Conservation (phyloP, 1,140 invertebrate species). For the Zaprionus africanus region DNA sequence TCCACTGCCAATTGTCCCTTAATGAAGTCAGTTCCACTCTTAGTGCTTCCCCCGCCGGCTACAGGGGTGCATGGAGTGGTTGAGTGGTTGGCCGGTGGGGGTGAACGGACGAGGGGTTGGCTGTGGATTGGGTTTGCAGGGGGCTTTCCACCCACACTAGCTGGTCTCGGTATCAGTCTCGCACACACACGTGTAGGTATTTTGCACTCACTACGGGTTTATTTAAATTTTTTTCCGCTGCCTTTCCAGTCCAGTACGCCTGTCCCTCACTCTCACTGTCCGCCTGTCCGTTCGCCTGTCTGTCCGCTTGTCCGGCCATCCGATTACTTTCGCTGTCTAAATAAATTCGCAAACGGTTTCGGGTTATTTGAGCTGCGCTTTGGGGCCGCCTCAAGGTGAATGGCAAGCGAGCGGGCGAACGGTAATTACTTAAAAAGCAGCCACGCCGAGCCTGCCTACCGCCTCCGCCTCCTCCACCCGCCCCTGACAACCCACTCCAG, state of each 20-base stretch:
- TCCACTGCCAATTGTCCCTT: slow-evolving; percentile 13
- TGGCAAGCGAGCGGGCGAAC: slow-evolving; percentile 53
- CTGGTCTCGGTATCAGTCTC: slow-evolving; percentile 20
- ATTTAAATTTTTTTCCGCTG: slow-evolving; percentile 36
- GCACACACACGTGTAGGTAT: slow-evolving; percentile 56
- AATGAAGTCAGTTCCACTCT: slow-evolving; percentile 66
- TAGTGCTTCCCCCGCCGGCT: slow-evolving; percentile 56
- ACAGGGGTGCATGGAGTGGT: not conserved
- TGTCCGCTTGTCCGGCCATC: slow-evolving; percentile 24
- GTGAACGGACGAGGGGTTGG: not conserved
- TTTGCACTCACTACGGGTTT: slow-evolving; percentile 44
- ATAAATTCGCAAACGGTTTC: slow-evolving; percentile 71
- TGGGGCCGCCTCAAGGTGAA: slow-evolving; percentile 69
- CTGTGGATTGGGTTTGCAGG: not conserved
- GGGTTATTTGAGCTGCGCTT: slow-evolving; percentile 66
- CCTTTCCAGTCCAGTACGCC: slow-evolving; percentile 12
- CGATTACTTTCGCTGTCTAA: slow-evolving; percentile 80
- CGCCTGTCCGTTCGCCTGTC: not conserved
- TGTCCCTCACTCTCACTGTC: not conserved
- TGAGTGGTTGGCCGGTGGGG: slow-evolving; percentile 4
- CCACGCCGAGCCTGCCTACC: not conserved
- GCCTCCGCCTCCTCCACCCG: not conserved
- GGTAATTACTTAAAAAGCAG: slow-evolving; percentile 79
- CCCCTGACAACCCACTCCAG: not conserved
- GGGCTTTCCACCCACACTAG: not conserved